Percentiles rank a stretch among this genome's conserved stretches.
Evolutionary conservation across 2,797 vertebrate species (phyloP).

Genomic region (Sarcophilus harrisii): DNA sequence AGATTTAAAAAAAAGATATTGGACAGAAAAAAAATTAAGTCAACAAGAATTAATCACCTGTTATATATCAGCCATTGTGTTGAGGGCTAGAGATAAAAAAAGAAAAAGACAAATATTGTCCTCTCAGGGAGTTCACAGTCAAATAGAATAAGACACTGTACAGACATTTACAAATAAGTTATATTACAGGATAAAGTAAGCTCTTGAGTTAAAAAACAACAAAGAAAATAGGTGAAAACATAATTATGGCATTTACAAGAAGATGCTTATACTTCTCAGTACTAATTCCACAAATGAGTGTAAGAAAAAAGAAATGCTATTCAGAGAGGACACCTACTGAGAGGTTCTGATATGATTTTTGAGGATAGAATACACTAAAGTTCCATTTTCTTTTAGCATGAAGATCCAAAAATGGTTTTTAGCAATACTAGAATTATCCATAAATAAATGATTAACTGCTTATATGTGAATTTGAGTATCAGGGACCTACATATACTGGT

Average conservation of each 20-base stretch:
- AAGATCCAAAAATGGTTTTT: slow-evolving; percentile 28
- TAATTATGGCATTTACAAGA: not conserved
- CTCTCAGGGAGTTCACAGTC: not conserved
- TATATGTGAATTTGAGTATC: not conserved
- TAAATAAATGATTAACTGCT: slow-evolving; percentile 13
- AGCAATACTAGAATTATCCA: not conserved
- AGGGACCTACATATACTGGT: not conserved
- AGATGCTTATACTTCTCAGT: not conserved
- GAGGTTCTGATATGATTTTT: not conserved
- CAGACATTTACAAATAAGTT: not conserved
- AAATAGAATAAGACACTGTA: not conserved
- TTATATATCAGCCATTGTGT: not conserved
- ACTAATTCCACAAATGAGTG: not conserved
- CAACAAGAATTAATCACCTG: not conserved
- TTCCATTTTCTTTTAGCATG: not conserved
- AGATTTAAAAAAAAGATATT: slow-evolving; percentile 10
- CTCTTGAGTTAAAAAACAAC: not conserved
- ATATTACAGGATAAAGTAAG: not conserved
- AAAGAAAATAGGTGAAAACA: not conserved
- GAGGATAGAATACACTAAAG: not conserved
- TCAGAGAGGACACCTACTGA: not conserved
- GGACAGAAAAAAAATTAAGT: not conserved
- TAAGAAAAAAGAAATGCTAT: not conserved
- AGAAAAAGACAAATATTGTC: not conserved
- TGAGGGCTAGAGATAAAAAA: not conserved